Percentiles rank a stretch among this genome's conserved stretches.
phyloP scores from a whole-genome alignment of 92 coral and sea anemone genomes.

The Hydrozoanthus gracilis region DNA sequence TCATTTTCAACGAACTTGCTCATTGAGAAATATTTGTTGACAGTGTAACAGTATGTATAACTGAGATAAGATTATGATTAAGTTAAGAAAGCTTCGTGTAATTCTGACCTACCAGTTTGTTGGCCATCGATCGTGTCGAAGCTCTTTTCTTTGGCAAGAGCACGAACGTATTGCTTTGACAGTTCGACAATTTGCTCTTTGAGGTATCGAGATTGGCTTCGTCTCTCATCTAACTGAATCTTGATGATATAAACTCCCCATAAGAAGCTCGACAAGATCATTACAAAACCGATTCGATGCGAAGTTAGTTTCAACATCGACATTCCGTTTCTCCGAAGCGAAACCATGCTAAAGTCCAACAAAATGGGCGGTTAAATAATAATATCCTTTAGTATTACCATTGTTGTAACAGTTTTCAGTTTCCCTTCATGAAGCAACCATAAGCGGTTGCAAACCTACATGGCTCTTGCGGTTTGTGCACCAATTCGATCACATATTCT shows the following conservation, averaged over 20 bases:
- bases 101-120: conserved; percentile 31
- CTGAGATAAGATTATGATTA: background rate
- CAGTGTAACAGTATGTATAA: background rate
- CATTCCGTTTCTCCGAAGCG: background rate
- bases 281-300: conserved; percentile 69
- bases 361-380: background rate
- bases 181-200: conserved; percentile 77
- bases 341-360: conserved; percentile 2
- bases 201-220: conserved; percentile 74
- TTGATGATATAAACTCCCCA: conserved; percentile 92
- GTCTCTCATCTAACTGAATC: conserved; percentile 78
- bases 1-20: too few species aligned
- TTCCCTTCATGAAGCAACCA: background rate
- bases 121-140: conserved; percentile 71
- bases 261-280: conserved; percentile 72
- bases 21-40: background rate
- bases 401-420: background rate
- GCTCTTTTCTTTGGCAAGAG: conserved; percentile 84
- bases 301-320: conserved; percentile 58
- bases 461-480: background rate
- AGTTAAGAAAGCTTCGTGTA: background rate
- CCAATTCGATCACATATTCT: background rate
- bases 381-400: background rate
- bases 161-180: conserved; percentile 86
- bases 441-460: background rate